These are phyloP conservation scores for Amblyteles armatorius DNA, from an alignment of 2,888 invertebrate genomes.

Conservation along the genomic window DNA sequence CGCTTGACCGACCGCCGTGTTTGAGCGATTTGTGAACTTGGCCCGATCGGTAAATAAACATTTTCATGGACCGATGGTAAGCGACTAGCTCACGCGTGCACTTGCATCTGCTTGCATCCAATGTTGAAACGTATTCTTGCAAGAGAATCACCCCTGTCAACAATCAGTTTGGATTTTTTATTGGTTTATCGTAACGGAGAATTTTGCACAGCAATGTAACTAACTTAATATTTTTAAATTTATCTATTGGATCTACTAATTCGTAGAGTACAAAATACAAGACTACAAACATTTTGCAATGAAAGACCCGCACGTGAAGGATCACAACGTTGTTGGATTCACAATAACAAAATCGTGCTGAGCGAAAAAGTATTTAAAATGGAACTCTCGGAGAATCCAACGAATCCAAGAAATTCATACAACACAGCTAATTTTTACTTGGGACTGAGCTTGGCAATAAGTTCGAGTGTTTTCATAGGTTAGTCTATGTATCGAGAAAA, in stretches of 20 bases:
- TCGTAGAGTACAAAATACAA: neutral
- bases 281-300: neutral
- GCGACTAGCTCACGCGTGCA: too few species aligned
- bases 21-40: too few species aligned
- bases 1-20: too few species aligned
- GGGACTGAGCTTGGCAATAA: constrained; percentile 91
- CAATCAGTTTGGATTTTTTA: neutral
- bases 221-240: neutral
- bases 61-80: too few species aligned
- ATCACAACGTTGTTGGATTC: neutral
- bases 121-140: neutral
- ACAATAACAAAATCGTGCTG: neutral
- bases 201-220: neutral
- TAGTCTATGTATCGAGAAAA: constrained; percentile 75
- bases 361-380: constrained; percentile 53
- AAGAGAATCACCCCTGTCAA: neutral
- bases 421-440: constrained; percentile 87
- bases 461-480: constrained; percentile 94
- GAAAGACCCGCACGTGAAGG: neutral
- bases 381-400: constrained; percentile 58
- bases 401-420: constrained; percentile 62
- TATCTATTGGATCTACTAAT: neutral
- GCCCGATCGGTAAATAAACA: too few species aligned
- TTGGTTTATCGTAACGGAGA: neutral
- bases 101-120: too few species aligned